These are phyloP conservation scores for Byasa hedistus DNA, from an alignment of 2,888 invertebrate species.

Conservation along the genomic window DNA sequence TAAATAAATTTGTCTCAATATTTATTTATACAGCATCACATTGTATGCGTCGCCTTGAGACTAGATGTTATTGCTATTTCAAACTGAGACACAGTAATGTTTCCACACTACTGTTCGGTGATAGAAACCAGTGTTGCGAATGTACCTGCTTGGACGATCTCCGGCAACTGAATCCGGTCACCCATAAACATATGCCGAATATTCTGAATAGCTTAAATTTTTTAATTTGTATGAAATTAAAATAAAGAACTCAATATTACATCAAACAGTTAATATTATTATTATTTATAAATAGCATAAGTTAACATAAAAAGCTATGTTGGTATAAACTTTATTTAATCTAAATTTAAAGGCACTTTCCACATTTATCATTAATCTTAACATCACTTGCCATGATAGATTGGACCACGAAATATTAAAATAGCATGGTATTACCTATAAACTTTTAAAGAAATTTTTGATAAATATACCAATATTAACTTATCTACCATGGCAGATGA, in stretches of 20 bases:
- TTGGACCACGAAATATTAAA: constrained; percentile 37
- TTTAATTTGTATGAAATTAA: constrained; percentile 34
- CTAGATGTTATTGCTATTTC: background rate
- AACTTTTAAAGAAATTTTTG: constrained; percentile 31
- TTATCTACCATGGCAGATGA: constrained; percentile 50
- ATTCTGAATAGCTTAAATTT: background rate
- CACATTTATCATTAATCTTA: constrained; percentile 71
- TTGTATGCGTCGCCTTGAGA: background rate
- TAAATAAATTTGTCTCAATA: background rate
- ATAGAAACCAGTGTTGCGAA: background rate
- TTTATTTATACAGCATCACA: background rate
- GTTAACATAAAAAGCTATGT: constrained; percentile 79
- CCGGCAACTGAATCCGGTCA: background rate
- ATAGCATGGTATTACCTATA: constrained; percentile 33
- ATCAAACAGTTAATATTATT: constrained; percentile 80
- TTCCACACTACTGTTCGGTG: too few species aligned
- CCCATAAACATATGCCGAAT: background rate
- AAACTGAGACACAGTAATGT: background rate
- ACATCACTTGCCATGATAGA: constrained; percentile 64
- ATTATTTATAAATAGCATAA: constrained; percentile 78
- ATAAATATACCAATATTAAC: constrained; percentile 32
- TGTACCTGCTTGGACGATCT: background rate
- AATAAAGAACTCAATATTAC: constrained; percentile 57
- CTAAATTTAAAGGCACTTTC: constrained; percentile 79
- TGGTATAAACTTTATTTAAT: constrained; percentile 78